These are phyloP conservation scores for Paradisaea rubra DNA, from an alignment of 2,113 vertebrate genomes.

Conservation along the genomic window DNA sequence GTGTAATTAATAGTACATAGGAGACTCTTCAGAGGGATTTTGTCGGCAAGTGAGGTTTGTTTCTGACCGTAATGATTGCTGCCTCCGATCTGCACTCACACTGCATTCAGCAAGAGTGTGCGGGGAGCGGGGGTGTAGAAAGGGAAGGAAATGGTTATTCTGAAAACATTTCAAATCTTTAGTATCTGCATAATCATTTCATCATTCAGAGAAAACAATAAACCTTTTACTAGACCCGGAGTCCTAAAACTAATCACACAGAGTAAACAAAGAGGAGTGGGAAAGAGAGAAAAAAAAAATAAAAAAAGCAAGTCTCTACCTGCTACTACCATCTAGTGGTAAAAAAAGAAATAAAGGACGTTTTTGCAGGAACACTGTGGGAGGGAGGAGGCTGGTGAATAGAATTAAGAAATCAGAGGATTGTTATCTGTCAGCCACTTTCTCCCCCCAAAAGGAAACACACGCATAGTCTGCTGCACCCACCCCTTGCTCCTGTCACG, in stretches of 20 bases:
- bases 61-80: not conserved
- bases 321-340: slow-evolving; percentile 76
- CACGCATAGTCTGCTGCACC: not conserved
- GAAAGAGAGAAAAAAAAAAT: not conserved
- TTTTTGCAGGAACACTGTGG: not conserved
- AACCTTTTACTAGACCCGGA: not conserved
- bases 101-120: not conserved
- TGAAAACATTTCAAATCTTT: not conserved
- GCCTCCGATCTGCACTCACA: not conserved
- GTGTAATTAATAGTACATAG: not conserved
- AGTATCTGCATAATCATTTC: not conserved
- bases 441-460: not conserved
- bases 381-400: not conserved
- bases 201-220: not conserved
- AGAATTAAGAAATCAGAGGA: not conserved
- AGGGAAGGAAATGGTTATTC: not conserved
- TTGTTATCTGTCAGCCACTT: not conserved
- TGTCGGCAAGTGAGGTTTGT: not conserved
- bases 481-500: not conserved
- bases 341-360: slow-evolving; percentile 1
- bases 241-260: not conserved
- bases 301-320: slow-evolving; percentile 49
- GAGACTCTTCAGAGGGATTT: not conserved
- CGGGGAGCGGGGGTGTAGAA: not conserved
- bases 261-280: slow-evolving; percentile 37